Percentiles rank a stretch among this genome's conserved stretches.
These are phyloP conservation scores for Hololepta plana DNA, from an alignment of 2,888 invertebrate species.

Conservation along the genomic window DNA sequence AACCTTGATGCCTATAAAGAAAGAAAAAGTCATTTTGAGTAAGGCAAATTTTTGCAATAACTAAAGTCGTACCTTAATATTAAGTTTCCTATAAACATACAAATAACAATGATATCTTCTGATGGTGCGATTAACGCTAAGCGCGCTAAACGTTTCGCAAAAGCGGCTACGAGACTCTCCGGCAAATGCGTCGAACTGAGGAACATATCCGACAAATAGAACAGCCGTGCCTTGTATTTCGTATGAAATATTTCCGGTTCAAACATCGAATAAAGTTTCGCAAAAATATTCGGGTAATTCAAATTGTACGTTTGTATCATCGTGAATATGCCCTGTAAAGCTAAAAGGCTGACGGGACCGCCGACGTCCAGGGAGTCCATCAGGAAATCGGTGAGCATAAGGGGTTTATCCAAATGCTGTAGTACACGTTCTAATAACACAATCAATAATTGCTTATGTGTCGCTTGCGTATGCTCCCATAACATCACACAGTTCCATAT, in stretches of 20 bases:
- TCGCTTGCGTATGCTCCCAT: constrained; percentile 47
- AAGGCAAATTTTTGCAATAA: background rate
- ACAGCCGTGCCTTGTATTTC: constrained; percentile 73
- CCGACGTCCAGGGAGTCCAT: constrained; percentile 78
- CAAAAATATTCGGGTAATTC: constrained; percentile 89
- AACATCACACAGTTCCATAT: constrained; percentile 62
- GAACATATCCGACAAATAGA: constrained; percentile 79
- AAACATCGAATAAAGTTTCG: constrained; percentile 87
- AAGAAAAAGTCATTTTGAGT: constrained; percentile 4
- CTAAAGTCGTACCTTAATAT: constrained; percentile 34
- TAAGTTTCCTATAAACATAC: constrained; percentile 73
- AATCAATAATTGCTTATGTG: constrained; percentile 62
- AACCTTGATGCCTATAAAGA: constrained; percentile 57
- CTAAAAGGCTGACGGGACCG: constrained; percentile 74
- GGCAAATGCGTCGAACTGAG: constrained; percentile 89
- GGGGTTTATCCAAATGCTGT: constrained; percentile 61
- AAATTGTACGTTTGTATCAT: constrained; percentile 83
- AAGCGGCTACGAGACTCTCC: constrained; percentile 79
- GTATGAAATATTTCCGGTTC: constrained; percentile 82
- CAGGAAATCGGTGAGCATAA: constrained; percentile 77
- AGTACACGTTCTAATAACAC: constrained; percentile 68
- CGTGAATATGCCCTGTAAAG: constrained; percentile 69
- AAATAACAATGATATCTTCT: constrained; percentile 55
- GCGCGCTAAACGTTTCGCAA: constrained; percentile 74
- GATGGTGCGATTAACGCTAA: constrained; percentile 70